phyloP scores from a whole-genome alignment of 2,113 vertebrate genomes.

The Odocoileus hemionus region DNA sequence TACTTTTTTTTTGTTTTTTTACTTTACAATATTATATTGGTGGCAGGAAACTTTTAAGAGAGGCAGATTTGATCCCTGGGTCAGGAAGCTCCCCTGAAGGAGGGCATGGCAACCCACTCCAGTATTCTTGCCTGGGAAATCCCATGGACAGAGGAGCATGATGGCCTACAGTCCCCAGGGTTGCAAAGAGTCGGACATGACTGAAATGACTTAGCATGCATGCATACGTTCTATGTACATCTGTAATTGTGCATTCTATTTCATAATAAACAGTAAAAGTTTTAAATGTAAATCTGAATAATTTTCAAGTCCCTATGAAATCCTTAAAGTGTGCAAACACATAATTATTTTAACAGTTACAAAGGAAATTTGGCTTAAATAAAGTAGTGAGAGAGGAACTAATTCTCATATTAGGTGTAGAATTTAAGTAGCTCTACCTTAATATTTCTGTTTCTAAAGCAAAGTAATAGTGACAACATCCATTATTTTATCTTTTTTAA shows the following conservation, averaged over 20 bases:
- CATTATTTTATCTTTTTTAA: neutral
- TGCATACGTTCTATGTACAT: neutral
- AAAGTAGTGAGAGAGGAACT: neutral
- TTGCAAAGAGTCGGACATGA: accelerated
- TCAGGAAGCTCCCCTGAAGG: neutral
- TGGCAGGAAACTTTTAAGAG: neutral
- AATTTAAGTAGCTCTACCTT: neutral
- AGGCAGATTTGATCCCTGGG: neutral
- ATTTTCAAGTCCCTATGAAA: neutral
- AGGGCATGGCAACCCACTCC: neutral
- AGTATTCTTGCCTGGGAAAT: neutral
- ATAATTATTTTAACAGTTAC: neutral
- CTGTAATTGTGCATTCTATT: neutral
- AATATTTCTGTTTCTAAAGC: neutral
- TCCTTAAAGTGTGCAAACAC: neutral
- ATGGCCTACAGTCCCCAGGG: neutral
- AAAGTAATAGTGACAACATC: neutral
- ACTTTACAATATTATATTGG: too few relatives aligned
- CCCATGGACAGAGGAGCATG: neutral
- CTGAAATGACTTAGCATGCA: neutral
- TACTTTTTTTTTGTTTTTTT: neutral
- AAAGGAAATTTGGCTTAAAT: neutral
- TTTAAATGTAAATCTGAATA: neutral
- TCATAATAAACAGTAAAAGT: neutral
- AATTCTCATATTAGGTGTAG: neutral